A percentile compares a stretch with the other conserved stretches of the same genome.
Evolutionary conservation across 2,888 invertebrate species (phyloP).

Genomic region (Euclidia mi): DNA sequence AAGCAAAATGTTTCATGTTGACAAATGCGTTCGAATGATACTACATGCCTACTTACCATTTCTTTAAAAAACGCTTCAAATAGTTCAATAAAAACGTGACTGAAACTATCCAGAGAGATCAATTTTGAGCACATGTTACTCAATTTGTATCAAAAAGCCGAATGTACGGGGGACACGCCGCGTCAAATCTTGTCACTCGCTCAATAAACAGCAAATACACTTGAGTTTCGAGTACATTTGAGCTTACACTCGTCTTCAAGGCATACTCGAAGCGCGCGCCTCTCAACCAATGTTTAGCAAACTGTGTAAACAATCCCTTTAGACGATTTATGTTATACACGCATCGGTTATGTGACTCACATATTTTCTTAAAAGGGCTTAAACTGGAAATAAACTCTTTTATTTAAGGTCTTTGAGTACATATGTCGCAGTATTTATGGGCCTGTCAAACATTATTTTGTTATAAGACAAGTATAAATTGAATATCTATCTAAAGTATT

Average conservation of each 20-base stretch:
- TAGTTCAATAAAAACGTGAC: neutral
- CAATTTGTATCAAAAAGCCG: slow-evolving; percentile 53
- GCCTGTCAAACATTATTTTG: too few species aligned
- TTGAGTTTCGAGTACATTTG: slow-evolving; percentile 72
- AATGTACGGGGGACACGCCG: slow-evolving; percentile 57
- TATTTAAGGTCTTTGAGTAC: too few species aligned
- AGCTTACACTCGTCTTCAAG: slow-evolving; percentile 77
- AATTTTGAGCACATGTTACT: slow-evolving; percentile 30
- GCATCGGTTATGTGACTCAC: slow-evolving; percentile 62
- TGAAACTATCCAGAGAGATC: slow-evolving; percentile 15
- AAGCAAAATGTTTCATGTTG: too few species aligned
- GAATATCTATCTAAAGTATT: too few species aligned
- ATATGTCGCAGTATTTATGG: too few species aligned
- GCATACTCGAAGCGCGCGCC: slow-evolving; percentile 65
- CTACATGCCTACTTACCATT: too few species aligned
- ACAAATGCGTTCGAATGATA: too few species aligned
- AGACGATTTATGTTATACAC: slow-evolving; percentile 66
- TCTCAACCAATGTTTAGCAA: slow-evolving; percentile 78
- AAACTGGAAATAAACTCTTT: too few species aligned
- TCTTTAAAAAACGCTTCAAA: too few species aligned
- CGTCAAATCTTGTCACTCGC: slow-evolving; percentile 75
- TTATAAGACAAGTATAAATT: too few species aligned
- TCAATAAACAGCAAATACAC: slow-evolving; percentile 84
- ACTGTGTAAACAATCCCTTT: slow-evolving; percentile 77
- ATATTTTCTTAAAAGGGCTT: too few species aligned